Base-by-base conservation (phyloP, 1,140 invertebrate genomes). In the Ptiloglossa arizonensis region DNA sequence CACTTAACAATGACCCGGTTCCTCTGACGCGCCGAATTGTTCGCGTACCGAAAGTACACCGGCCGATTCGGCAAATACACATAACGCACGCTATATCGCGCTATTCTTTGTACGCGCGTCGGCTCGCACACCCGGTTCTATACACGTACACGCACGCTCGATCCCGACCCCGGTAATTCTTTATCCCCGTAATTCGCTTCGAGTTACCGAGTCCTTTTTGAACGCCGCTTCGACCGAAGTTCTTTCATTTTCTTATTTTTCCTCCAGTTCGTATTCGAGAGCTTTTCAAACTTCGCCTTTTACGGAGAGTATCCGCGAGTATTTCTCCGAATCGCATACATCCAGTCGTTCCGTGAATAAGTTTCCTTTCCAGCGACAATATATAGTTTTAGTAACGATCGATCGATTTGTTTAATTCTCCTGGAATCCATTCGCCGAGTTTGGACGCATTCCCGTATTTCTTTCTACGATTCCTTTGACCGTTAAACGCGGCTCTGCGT, bases 21-120 rank as follows among this genome's bases (percentile, higher is more conserved):
- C 73, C 64, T 75, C 73, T 59, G 64, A 75, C 41, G 66, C 66
- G n/a, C n/a, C 41, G 44, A 69, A 76, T 76, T 76, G 73, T 69
- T 35, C 54, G 62, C 46, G 27, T 38, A 67, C 63, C 48, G 24
- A 62, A 17, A 66, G 72, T 63, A 63, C 62, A 74, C 62, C 35
- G 50, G 38, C n/a, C 27, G 66, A 76, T 76, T 60, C 73, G 44
- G 63, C 66, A 27, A 50, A 76, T 59, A 57, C 24, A 48, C 4
- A 66, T 22, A 66, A 59, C 64, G 44, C 46, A 48, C 64, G 35
- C n/a, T 27, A 44, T 69, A 48, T 74, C 27, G 17, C 50, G 48
- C 62, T 66, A 56, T 67, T 74, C 54, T 76, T 76, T 59, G 62
- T 57, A 44, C 63, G 50, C 50, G 72, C 13, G 19, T 48, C 15